phyloP scores from a whole-genome alignment of 2,888 invertebrate genomes.

The Tupiocoris notatus region DNA sequence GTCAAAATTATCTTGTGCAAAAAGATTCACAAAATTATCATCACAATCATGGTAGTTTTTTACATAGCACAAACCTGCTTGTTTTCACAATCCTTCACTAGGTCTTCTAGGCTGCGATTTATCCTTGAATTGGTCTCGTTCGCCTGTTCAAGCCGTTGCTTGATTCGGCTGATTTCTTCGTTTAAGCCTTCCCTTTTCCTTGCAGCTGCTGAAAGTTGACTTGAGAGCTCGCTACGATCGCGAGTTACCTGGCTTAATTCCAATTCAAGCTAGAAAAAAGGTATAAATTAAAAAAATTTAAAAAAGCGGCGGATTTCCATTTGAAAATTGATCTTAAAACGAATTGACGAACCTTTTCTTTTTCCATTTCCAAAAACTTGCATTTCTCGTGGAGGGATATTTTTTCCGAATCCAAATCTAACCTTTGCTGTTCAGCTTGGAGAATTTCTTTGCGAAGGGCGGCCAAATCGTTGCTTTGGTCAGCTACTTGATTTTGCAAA shows the following conservation, averaged over 20 bases:
- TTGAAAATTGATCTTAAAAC: background rate
- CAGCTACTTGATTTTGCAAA: conserved; percentile 71
- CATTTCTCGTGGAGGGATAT: conserved; percentile 74
- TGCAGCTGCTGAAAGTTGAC: conserved; percentile 73
- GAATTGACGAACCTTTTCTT: conserved; percentile 65
- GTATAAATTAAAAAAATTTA: background rate
- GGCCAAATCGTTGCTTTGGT: conserved; percentile 76
- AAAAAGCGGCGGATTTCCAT: background rate
- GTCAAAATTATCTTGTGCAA: too few species aligned
- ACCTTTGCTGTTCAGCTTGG: conserved; percentile 80
- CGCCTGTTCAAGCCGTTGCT: conserved; percentile 77
- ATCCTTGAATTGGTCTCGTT: conserved; percentile 77
- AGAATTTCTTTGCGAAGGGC: conserved; percentile 82
- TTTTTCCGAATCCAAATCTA: conserved; percentile 85
- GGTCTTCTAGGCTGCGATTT: conserved; percentile 79
- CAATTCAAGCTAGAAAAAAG: conserved; percentile 59
- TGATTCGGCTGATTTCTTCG: conserved; percentile 77
- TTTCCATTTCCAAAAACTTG: conserved; percentile 77
- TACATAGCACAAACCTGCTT: conserved; percentile 77
- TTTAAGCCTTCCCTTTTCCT: conserved; percentile 77
- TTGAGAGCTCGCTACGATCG: conserved; percentile 78
- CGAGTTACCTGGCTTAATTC: conserved; percentile 67
- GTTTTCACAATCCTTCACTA: conserved; percentile 82
- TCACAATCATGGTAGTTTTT: background rate
- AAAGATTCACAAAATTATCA: background rate